Conservation (phyloP, 1,140 invertebrate genomes). For the Andricus grossulariae region DNA sequence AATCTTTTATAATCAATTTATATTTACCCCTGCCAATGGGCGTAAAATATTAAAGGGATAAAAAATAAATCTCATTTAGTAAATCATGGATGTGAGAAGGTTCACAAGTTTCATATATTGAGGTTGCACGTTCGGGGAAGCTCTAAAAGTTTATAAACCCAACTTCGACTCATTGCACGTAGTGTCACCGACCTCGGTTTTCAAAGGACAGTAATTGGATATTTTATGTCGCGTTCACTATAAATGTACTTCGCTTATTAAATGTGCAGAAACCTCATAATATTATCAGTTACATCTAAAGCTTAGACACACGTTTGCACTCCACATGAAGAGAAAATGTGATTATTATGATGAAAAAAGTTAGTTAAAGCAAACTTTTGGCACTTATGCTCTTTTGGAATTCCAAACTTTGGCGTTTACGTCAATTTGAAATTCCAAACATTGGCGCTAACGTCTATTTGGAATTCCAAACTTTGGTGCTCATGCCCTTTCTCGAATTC, state of each 20-base stretch:
- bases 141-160: slow-evolving; percentile 11
- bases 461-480: too few relatives aligned
- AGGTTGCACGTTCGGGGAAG: slow-evolving; percentile 8
- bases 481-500: too few relatives aligned
- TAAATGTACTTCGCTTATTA: background rate
- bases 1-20: too few relatives aligned
- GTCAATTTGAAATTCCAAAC: too few relatives aligned
- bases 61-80: slow-evolving; percentile 12
- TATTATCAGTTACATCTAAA: background rate
- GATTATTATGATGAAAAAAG: too few relatives aligned
- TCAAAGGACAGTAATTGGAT: background rate
- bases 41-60: background rate
- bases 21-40: too few relatives aligned
- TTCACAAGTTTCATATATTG: slow-evolving; percentile 10
- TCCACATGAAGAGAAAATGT: too few relatives aligned
- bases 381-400: too few relatives aligned
- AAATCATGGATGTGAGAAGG: background rate
- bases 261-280: background rate
- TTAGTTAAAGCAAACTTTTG: too few relatives aligned
- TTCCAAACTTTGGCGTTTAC: too few relatives aligned
- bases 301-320: too few relatives aligned
- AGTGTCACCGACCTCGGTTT: background rate
- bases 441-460: too few relatives aligned
- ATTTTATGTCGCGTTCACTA: background rate
- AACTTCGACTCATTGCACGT: slow-evolving; percentile 3